A percentile compares a stretch with the other conserved stretches of the same genome.
Evolutionary conservation across 2,797 vertebrate species (phyloP).

Genomic region (Neoniphon sammara): DNA sequence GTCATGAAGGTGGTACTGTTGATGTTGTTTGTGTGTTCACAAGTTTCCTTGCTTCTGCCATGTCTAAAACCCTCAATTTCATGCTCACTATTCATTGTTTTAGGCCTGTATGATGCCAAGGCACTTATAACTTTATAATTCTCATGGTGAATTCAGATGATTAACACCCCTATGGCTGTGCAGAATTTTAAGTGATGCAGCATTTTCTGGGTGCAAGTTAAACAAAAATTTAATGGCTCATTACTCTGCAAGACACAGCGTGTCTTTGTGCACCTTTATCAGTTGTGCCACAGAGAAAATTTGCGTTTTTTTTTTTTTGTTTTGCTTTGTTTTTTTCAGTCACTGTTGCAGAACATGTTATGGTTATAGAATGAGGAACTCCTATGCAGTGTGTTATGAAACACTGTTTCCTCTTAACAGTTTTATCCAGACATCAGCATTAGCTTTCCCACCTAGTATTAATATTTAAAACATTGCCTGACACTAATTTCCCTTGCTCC

Average conservation of each 20-base stretch:
- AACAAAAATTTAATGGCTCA: constrained; percentile 36
- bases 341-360: constrained; percentile 34
- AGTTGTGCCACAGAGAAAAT: constrained; percentile 41
- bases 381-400: constrained; percentile 8
- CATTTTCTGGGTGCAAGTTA: constrained; percentile 43
- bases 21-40: constrained; percentile 55
- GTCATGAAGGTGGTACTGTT: constrained; percentile 59
- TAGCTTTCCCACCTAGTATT: constrained; percentile 15
- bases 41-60: constrained; percentile 13
- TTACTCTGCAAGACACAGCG: constrained; percentile 40
- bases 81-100: constrained; percentile 24
- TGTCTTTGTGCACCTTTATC: constrained; percentile 42
- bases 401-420: constrained; percentile 47
- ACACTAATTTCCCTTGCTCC: constrained; percentile 5
- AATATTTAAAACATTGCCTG: constrained; percentile 25
- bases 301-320: neutral
- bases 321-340: constrained; percentile 3
- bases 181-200: constrained; percentile 28
- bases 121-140: constrained; percentile 8
- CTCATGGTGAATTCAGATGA: constrained; percentile 27
- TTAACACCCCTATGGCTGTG: constrained; percentile 7
- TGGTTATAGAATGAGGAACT: constrained; percentile 56
- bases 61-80: constrained; percentile 21
- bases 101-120: constrained; percentile 23
- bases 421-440: constrained; percentile 31